phyloP scores from a whole-genome alignment of 2,888 invertebrate genomes.

The Drosophila greeni region DNA sequence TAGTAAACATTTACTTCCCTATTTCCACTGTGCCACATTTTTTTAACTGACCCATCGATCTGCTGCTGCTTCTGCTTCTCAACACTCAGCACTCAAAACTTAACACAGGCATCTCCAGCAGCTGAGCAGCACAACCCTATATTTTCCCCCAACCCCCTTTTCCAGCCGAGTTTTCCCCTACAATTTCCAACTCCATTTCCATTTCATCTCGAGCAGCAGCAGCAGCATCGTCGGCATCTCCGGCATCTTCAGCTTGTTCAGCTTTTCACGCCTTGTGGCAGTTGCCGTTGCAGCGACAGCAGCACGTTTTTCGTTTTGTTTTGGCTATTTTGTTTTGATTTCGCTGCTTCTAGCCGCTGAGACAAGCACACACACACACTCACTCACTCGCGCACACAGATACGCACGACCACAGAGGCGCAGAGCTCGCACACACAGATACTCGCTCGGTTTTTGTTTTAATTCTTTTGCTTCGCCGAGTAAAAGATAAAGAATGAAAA shows the following conservation, averaged over 20 bases:
- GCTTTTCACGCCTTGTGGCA: conserved; percentile 47
- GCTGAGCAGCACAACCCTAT: conserved; percentile 18
- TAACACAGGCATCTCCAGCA: conserved; percentile 20
- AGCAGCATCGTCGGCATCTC: conserved; percentile 12
- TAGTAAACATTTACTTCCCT: not conserved
- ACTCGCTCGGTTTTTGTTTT: conserved; percentile 66
- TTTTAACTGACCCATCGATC: conserved; percentile 24
- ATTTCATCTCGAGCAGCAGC: conserved; percentile 18
- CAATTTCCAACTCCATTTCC: conserved; percentile 3
- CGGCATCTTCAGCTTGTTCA: conserved; percentile 29
- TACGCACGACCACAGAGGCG: conserved; percentile 11
- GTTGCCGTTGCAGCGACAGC: conserved; percentile 53
- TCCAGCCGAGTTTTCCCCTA: not conserved
- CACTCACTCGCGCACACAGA: conserved; percentile 18
- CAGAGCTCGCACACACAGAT: conserved; percentile 20
- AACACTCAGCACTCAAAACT: conserved; percentile 20
- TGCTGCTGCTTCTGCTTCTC: conserved; percentile 14
- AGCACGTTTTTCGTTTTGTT: conserved; percentile 68
- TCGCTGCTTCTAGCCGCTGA: conserved; percentile 57
- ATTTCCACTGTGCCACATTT: conserved; percentile 8
- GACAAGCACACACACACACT: conserved; percentile 6
- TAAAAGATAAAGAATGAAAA: conserved; percentile 63
- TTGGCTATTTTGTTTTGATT: conserved; percentile 64
- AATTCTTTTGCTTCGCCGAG: conserved; percentile 66
- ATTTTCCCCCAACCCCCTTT: conserved; percentile 1